A percentile compares a stretch with the other conserved stretches of the same genome.
Evolutionary conservation across 2,113 vertebrate genomes (phyloP).

Genomic region (Columba livia): DNA sequence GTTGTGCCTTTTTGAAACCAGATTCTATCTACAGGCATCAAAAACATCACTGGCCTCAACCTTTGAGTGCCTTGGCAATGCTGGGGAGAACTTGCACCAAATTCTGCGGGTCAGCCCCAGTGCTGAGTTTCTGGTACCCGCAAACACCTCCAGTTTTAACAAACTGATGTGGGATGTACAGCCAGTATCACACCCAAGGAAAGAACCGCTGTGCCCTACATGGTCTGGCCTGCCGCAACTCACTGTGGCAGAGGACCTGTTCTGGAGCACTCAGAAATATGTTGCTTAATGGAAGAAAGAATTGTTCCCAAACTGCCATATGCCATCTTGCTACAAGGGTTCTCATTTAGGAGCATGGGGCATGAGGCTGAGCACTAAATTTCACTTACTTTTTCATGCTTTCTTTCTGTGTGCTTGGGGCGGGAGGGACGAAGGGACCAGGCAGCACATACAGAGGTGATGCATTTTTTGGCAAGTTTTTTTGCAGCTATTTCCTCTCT

Average conservation of each 20-base stretch:
- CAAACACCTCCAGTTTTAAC: neutral
- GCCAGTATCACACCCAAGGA: neutral
- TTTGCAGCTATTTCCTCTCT: neutral
- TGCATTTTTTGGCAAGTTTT: neutral
- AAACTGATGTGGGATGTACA: neutral
- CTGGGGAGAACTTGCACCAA: neutral
- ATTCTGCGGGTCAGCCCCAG: neutral
- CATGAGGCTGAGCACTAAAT: neutral
- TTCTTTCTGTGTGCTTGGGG: neutral
- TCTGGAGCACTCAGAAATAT: neutral
- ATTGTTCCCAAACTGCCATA: neutral
- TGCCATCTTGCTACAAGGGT: neutral
- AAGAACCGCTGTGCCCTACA: rapidly evolving
- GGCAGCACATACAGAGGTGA: neutral
- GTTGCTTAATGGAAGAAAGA: neutral
- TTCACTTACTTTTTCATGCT: neutral
- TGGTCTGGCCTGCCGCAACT: neutral
- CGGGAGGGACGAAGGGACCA: neutral
- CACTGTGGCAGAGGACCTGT: neutral
- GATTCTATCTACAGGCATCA: neutral
- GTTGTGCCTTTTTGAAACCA: neutral
- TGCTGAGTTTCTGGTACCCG: neutral
- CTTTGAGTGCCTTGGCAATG: neutral
- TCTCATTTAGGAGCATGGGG: neutral
- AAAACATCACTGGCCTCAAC: neutral